Evolutionary conservation across 2,797 vertebrate species (phyloP), one percentile per base, ranked within the genome.

Genomic region (Gallinago stenura): DNA sequence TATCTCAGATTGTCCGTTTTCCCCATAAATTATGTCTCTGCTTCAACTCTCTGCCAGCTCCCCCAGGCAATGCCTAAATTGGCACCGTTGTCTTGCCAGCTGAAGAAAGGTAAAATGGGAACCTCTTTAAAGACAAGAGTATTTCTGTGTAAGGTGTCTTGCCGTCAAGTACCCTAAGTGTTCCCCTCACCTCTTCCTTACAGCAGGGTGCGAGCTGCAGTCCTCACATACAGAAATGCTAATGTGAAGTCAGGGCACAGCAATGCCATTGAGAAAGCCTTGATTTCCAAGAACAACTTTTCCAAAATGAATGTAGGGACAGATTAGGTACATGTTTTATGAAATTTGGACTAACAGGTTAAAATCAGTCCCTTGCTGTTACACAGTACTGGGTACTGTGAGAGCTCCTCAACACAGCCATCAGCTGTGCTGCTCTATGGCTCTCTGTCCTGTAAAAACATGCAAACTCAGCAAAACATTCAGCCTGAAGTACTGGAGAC

Each of bases 141-240:
- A 46, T 77, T 94, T 83, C 56, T 83, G 30, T 28, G 53, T 37
- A 33, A 77, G 18, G 33, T 51, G 31, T 48, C 77, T 81, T 83
- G 45, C 30, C 48, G 33, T 85, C 37, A 24, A 35, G 26, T 26
- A 37, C 30, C 0, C 0, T 15, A 28, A 65, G 37, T 20, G 60
- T 58, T 20, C 48, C 21, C 18, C 45, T 87, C 0, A 0, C 28
- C 35, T 60, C 62, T 30, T 50, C 39, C 68, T 70, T 39, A 13
- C 9, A 28, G 51, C 0, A 0, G 5, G 15, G 19, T 22, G 50
- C 0, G 3, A 66, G 1, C 11, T 62, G 30, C n/a, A 82, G 81
- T 20, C 41, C 50, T 39, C 41, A 11, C 6, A 6, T 33, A 45
- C 51, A 83, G 76, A 78, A 91, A 70, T 12, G 25, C 45, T 64